Evolutionary conservation across 2,113 vertebrate species (phyloP), one percentile per base, ranked within the genome.

Genomic region (Rhagologus leucostigma): DNA sequence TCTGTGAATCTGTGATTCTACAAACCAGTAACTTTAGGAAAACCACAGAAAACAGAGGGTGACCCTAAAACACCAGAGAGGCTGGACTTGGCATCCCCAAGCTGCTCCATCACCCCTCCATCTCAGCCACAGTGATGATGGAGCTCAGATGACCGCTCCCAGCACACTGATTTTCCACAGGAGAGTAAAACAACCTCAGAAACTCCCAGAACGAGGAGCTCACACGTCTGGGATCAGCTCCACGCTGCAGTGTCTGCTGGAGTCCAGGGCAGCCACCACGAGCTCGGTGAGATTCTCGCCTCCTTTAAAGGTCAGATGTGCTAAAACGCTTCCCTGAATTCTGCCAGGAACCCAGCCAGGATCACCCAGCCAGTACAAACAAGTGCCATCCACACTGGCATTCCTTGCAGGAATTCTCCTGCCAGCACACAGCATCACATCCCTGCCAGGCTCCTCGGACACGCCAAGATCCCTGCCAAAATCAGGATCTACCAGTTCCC

Each of bases 251-350:
- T 10, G 41, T 3, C 8, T 6, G 3, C 1, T 24, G 69, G n/a
- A 17, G 32, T 0, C 2, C 2, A 4, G 2, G 32, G 71, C 91
- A 65, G 30, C 21, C 44, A 1, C 16, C 0, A 17, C 1, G 3
- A 49, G 71, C 9, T 75, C 67, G 26, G 37, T 0, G 42, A 42
- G 30, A 32, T 7, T 7, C 37, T 53, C 14, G 0, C n/a, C 39
- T 14, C 2, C 0, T 5, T 37, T 16, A 32, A 71, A 77, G 68
- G 50, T 50, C 74, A 94, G 22, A 35, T 26, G 32, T 39, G 88
- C 64, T 60, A 2, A 52, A 89, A 59, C 1, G 1, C 68, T 26
- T 15, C 49, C 44, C 56, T 62, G 55, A 73, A 21, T 27, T 29
- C 10, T 2, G 41, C 80, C 52, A 1, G 1, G 37, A 23, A n/a